A percentile compares a stretch with the other conserved stretches of the same genome.
Conservation (phyloP, 2,113 vertebrate species). For the Neolamprologus tretocephalus region DNA sequence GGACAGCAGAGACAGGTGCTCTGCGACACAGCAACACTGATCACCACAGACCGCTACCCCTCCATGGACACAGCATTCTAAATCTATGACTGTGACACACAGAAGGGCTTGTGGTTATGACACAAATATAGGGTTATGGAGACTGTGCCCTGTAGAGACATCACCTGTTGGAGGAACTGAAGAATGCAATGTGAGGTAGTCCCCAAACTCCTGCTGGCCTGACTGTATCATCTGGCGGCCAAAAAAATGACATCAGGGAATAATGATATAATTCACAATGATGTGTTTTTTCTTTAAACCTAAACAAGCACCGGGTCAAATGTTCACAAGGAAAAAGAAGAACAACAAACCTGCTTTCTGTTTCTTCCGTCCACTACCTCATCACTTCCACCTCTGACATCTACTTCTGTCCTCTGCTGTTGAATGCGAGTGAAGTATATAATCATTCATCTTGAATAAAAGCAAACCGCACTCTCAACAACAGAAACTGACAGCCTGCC, state of each 20-base stretch:
- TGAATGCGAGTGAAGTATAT: not conserved
- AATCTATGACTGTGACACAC: slow-evolving; percentile 51
- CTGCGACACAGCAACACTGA: not conserved
- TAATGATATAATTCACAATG: not conserved
- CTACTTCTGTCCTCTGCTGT: not conserved
- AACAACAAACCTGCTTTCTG: not conserved
- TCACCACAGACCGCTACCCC: not conserved
- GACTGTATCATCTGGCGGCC: not conserved
- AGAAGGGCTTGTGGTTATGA: slow-evolving; percentile 29
- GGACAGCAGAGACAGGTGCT: slow-evolving; percentile 48
- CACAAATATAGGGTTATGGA: slow-evolving; percentile 28
- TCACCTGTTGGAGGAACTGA: slow-evolving; percentile 35
- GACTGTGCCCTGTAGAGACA: not conserved
- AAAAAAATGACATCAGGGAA: not conserved
- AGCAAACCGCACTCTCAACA: not conserved
- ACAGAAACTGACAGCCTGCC: not conserved
- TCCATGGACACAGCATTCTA: slow-evolving; percentile 22
- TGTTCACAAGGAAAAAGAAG: not conserved
- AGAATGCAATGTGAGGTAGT: slow-evolving; percentile 22
- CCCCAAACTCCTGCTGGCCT: not conserved
- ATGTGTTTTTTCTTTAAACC: not conserved
- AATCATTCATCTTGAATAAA: not conserved
- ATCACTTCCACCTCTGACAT: not conserved
- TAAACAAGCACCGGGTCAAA: not conserved
- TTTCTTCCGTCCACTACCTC: not conserved